Percentiles rank a stretch among this genome's conserved stretches.
phyloP scores from a whole-genome alignment of 2,797 vertebrate species.

The Centroberyx gerrardi region DNA sequence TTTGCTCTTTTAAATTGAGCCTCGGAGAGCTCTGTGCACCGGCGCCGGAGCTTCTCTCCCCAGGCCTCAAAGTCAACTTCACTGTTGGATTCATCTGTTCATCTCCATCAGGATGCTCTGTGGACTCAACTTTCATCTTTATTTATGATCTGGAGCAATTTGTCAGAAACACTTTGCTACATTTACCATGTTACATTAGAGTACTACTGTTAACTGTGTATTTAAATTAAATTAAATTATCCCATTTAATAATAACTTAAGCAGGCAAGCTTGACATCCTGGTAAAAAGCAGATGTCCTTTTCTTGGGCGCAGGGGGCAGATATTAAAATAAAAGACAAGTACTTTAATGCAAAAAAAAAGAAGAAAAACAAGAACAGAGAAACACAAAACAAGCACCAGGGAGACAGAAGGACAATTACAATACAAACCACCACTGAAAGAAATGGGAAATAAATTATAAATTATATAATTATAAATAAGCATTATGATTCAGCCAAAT shows the following conservation, averaged over 20 bases:
- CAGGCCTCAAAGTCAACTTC: background rate
- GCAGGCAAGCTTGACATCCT: background rate
- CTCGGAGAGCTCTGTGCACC: conserved; percentile 10
- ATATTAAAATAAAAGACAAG: conserved; percentile 40
- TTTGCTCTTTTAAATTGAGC: conserved; percentile 27
- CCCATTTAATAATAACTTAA: background rate
- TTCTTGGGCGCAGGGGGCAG: conserved; percentile 16
- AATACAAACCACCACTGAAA: conserved; percentile 37
- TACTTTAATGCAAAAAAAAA: conserved; percentile 7
- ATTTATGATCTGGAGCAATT: conserved; percentile 39
- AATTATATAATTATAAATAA: background rate
- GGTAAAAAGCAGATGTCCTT: conserved; percentile 6
- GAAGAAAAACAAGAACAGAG: conserved; percentile 16
- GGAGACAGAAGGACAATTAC: conserved; percentile 30
- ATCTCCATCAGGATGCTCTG: background rate
- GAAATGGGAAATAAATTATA: conserved; percentile 1
- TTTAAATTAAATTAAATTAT: too few relatives aligned
- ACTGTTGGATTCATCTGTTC: conserved; percentile 6
- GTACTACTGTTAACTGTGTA: background rate
- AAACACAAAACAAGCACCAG: conserved; percentile 41
- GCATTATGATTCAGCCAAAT: background rate
- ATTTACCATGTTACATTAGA: conserved; percentile 10
- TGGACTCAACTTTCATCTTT: conserved; percentile 11
- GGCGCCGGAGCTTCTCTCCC: background rate
- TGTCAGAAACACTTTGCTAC: conserved; percentile 35